Evolutionary conservation across 2,797 vertebrate genomes (phyloP).

Genomic region (Acipenser transmontanus): DNA sequence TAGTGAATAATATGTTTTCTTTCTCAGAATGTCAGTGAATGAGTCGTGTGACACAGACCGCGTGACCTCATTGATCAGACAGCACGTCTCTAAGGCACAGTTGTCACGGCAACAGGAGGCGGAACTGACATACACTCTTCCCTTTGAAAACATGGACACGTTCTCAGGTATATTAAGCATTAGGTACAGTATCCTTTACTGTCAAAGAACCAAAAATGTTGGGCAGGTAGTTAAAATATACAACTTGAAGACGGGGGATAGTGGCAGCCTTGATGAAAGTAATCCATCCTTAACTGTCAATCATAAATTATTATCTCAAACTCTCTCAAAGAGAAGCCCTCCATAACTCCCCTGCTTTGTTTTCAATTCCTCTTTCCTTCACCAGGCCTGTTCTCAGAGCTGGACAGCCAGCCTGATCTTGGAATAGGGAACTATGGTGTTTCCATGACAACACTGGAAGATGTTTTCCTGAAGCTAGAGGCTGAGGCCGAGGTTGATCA

Average conservation of each 20-base stretch:
- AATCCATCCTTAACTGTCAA: too few relatives aligned
- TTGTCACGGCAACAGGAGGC: conserved; percentile 68
- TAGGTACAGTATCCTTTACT: too few relatives aligned
- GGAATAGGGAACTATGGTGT: conserved; percentile 86
- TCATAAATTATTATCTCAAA: too few relatives aligned
- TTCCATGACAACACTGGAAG: conserved; percentile 94
- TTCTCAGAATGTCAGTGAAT: conserved; percentile 67
- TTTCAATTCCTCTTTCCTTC: conserved; percentile 12
- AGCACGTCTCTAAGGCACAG: conserved; percentile 65
- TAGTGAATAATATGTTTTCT: conserved; percentile 1
- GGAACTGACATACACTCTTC: conserved; percentile 79
- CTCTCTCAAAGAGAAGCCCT: too few relatives aligned
- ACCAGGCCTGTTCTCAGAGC: conserved; percentile 79
- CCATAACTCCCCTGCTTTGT: too few relatives aligned
- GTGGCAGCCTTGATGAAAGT: too few relatives aligned
- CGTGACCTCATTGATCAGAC: conserved; percentile 61
- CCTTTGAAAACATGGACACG: conserved; percentile 69
- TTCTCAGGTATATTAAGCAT: conserved; percentile 70
- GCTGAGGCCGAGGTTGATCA: conserved; percentile 87
- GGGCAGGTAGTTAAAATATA: too few relatives aligned
- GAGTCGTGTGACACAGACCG: conserved; percentile 59
- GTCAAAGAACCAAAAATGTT: too few relatives aligned
- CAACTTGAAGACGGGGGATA: too few relatives aligned
- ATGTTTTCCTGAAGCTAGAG: conserved; percentile 89
- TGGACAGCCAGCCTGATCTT: conserved; percentile 72